Evolutionary conservation across 2,888 invertebrate genomes (phyloP).

Genomic region (Petrophora chlorosata): DNA sequence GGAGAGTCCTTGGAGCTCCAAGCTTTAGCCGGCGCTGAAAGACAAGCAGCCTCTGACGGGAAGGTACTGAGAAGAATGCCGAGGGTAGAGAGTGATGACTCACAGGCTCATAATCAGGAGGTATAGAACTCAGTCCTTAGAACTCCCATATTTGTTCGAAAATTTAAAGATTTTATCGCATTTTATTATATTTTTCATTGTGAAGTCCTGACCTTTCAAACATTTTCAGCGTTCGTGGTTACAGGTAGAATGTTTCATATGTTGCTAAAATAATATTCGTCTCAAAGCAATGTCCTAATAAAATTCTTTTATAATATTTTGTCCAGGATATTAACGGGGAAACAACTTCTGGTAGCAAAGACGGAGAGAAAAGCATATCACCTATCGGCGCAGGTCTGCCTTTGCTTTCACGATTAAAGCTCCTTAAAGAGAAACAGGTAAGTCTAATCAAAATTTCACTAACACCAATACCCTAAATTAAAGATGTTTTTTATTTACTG

Average conservation of each 20-base stretch:
- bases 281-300: no score
- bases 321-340: conserved; percentile 73
- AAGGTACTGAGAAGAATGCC: conserved; percentile 88
- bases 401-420: conserved; percentile 88
- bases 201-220: no score
- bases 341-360: conserved; percentile 73
- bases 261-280: no score
- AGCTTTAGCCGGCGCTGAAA: conserved; percentile 68
- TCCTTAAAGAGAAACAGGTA: conserved; percentile 94
- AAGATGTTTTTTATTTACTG: no score
- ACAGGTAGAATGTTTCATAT: no score
- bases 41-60: conserved; percentile 69
- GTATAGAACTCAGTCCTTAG: conserved; percentile 37
- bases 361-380: conserved; percentile 85
- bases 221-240: no score
- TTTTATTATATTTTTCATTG: no score
- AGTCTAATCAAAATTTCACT: background rate
- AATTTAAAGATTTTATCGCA: background rate
- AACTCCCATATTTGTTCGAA: no score
- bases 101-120: conserved; percentile 74
- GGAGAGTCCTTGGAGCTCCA: conserved; percentile 87
- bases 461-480: background rate
- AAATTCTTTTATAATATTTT: no score
- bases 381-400: conserved; percentile 94
- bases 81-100: conserved; percentile 88